phyloP scores from a whole-genome alignment of 92 coral and sea anemone species.

The Parazoanthus swiftii region DNA sequence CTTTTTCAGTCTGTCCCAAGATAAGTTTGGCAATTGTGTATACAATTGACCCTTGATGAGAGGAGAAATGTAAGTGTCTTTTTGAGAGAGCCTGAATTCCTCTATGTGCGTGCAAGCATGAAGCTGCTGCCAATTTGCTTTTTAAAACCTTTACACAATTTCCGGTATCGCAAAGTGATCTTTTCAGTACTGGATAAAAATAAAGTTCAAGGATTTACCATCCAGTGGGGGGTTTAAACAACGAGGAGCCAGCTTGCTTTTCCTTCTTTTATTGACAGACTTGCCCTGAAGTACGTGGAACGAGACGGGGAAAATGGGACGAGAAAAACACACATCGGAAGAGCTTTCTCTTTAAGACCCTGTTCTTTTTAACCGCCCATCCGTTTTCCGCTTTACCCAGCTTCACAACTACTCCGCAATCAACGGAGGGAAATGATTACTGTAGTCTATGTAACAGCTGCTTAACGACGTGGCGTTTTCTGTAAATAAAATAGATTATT shows the following conservation, averaged over 20 bases:
- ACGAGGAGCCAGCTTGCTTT: too few relatives aligned
- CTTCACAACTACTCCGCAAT: neutral
- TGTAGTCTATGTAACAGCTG: neutral
- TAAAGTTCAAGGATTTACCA: neutral
- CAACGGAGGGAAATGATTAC: neutral
- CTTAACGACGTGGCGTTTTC: neutral
- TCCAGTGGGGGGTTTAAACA: too few relatives aligned
- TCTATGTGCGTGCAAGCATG: neutral
- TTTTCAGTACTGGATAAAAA: constrained; percentile 4
- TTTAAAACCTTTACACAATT: neutral
- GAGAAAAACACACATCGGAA: neutral
- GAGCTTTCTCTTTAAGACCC: neutral
- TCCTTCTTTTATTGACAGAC: neutral
- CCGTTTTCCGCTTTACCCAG: neutral
- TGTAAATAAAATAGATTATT: too few relatives aligned
- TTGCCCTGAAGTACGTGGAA: neutral
- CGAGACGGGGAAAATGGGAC: neutral
- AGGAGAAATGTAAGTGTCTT: neutral
- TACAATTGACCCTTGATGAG: too few relatives aligned
- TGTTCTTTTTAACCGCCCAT: neutral
- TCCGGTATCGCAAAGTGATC: neutral
- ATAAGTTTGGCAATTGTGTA: too few relatives aligned
- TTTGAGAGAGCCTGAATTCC: neutral
- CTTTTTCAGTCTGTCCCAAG: neutral
- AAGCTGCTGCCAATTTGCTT: neutral